Percentiles rank a stretch among this genome's conserved stretches.
Conservation (phyloP, 2,888 invertebrate genomes). For the Microplitis deprimator region DNA sequence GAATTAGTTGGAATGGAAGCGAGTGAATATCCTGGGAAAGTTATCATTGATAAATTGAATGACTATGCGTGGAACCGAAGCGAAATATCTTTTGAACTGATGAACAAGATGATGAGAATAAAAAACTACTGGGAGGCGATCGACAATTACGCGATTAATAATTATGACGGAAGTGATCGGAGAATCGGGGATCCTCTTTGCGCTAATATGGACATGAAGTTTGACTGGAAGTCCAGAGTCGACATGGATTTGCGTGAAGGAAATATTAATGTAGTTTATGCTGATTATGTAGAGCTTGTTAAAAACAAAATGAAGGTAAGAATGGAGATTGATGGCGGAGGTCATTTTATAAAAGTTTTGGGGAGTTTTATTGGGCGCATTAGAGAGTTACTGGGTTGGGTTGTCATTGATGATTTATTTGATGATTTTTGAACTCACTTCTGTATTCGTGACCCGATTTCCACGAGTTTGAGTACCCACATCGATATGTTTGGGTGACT, state of each 20-base stretch:
- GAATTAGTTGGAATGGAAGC: neutral
- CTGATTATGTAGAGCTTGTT: neutral
- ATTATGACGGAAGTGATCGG: too few relatives aligned
- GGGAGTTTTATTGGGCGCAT: too few relatives aligned
- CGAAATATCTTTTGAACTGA: neutral
- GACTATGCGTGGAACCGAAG: neutral
- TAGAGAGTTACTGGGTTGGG: too few relatives aligned
- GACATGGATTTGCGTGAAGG: neutral
- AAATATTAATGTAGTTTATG: neutral
- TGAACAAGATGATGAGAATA: neutral
- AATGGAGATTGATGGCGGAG: too few relatives aligned
- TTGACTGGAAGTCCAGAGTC: neutral
- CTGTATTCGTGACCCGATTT: too few relatives aligned
- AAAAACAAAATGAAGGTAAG: neutral
- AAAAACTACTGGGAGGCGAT: neutral
- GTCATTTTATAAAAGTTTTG: too few relatives aligned
- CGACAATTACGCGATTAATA: neutral
- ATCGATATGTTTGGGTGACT: too few relatives aligned
- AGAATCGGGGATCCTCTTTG: neutral
- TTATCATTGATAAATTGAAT: neutral
- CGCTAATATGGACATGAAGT: neutral
- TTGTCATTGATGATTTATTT: too few relatives aligned
- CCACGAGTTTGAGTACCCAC: too few relatives aligned
- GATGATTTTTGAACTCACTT: too few relatives aligned
- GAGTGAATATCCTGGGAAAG: neutral